These are phyloP conservation scores for Spodoptera frugiperda DNA, from an alignment of 1,140 invertebrate genomes.

Conservation along the genomic window DNA sequence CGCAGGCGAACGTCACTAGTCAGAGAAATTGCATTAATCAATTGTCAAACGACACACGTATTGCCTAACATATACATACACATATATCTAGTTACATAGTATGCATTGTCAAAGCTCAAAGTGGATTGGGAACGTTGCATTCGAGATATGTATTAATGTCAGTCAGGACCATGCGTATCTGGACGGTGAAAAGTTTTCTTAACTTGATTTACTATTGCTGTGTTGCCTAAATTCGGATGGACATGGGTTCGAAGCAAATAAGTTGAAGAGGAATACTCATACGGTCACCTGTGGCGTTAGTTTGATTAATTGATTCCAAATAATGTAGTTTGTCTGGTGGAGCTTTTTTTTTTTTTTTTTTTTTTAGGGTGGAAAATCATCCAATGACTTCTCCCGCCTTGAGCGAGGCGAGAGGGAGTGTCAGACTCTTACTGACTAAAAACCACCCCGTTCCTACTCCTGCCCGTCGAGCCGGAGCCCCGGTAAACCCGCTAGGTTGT, in stretches of 20 bases:
- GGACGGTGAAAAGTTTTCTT: conserved; percentile 18
- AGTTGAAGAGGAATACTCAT: no score
- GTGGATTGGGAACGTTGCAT: conserved; percentile 39
- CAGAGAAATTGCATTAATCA: conserved; percentile 81
- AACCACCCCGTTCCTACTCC: no score
- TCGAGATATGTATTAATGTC: conserved; percentile 29
- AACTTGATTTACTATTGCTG: background rate
- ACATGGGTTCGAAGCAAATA: background rate
- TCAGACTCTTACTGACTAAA: no score
- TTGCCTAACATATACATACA: conserved; percentile 64
- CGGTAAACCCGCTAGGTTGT: no score
- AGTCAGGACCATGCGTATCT: background rate
- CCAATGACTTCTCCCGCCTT: no score
- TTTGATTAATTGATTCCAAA: no score
- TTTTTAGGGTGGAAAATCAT: no score
- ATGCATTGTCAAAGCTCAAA: conserved; percentile 59
- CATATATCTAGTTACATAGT: conserved; percentile 56
- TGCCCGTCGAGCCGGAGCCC: no score
- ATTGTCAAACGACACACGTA: conserved; percentile 74
- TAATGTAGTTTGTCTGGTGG: no score
- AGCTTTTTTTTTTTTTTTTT: no score
- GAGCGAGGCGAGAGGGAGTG: no score
- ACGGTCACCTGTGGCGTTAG: background rate
- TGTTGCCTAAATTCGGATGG: background rate
- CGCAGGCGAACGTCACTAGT: conserved; percentile 58